phyloP scores from a whole-genome alignment of 2,888 invertebrate genomes.

The Spilosoma lubricipeda region DNA sequence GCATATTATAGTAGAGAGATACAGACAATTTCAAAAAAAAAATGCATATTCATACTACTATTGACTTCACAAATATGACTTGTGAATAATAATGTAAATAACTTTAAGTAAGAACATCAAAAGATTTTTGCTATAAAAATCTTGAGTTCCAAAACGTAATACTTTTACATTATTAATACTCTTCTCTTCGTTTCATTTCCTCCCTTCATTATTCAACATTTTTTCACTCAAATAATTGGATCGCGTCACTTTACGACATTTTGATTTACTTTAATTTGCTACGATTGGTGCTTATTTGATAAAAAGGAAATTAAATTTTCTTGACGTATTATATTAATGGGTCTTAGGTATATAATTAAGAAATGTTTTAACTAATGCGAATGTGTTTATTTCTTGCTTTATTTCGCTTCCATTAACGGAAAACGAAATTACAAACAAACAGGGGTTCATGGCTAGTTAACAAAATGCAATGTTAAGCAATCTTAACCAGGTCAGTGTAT shows the following conservation, averaged over 20 bases:
- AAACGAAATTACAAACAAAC: too few relatives aligned
- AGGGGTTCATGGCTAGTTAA: too few relatives aligned
- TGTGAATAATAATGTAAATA: neutral
- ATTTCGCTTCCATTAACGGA: too few relatives aligned
- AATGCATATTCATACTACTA: too few relatives aligned
- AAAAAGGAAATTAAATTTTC: neutral
- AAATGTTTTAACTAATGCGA: too few relatives aligned
- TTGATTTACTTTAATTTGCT: slow-evolving; percentile 6
- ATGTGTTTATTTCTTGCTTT: too few relatives aligned
- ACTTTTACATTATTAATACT: slow-evolving; percentile 4
- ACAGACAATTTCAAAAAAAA: too few relatives aligned
- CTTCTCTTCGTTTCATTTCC: neutral
- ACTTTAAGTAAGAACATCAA: neutral
- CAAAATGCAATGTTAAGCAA: too few relatives aligned
- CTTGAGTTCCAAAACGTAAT: neutral
- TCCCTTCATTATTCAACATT: slow-evolving; percentile 3
- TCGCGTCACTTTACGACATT: neutral
- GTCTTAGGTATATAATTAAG: neutral
- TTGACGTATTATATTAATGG: neutral
- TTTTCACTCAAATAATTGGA: slow-evolving; percentile 3
- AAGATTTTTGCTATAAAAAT: neutral
- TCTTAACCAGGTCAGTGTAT: too few relatives aligned
- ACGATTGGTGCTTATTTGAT: slow-evolving; percentile 3
- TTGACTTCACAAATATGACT: too few relatives aligned
- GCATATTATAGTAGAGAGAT: too few relatives aligned